phyloP scores from a whole-genome alignment of 2,888 invertebrate genomes.

The Cephus rjabovi region DNA sequence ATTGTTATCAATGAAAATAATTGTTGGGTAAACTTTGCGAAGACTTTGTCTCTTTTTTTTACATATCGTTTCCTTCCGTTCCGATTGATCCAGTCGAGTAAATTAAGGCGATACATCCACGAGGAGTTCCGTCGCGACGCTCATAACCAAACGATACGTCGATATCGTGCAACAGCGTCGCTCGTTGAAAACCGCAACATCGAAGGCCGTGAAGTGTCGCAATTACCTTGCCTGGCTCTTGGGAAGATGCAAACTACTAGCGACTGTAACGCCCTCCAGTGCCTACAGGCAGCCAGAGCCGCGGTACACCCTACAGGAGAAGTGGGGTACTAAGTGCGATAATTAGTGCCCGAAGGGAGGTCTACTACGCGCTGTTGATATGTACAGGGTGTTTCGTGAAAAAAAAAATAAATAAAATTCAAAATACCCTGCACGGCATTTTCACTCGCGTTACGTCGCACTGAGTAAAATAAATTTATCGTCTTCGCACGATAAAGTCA shows the following conservation, averaged over 20 bases:
- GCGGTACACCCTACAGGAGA: not conserved
- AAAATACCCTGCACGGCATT: no score
- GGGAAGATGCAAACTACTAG: conserved; percentile 44
- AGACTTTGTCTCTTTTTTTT: not conserved
- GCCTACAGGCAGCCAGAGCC: conserved; percentile 10
- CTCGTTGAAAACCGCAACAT: conserved; percentile 31
- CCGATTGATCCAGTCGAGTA: not conserved
- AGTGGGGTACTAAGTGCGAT: conserved; percentile 50
- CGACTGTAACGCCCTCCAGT: conserved; percentile 42
- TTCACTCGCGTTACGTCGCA: no score
- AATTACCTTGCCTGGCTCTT: conserved; percentile 50
- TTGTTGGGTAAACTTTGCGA: no score
- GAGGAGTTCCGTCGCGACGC: not conserved
- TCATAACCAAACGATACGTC: not conserved
- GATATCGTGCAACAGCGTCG: not conserved
- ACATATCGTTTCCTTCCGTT: not conserved
- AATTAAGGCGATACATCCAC: not conserved
- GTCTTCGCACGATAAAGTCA: no score
- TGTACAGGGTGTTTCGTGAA: conserved; percentile 25
- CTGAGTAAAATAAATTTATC: no score
- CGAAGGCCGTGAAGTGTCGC: conserved; percentile 54
- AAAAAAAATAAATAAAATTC: conserved; percentile 10
- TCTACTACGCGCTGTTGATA: conserved; percentile 14
- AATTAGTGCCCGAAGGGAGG: conserved; percentile 53
- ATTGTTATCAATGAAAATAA: no score